Percentiles rank a stretch among this genome's conserved stretches.
phyloP scores from a whole-genome alignment of 2,113 vertebrate genomes.

The Haplochromis vanheusdeni region DNA sequence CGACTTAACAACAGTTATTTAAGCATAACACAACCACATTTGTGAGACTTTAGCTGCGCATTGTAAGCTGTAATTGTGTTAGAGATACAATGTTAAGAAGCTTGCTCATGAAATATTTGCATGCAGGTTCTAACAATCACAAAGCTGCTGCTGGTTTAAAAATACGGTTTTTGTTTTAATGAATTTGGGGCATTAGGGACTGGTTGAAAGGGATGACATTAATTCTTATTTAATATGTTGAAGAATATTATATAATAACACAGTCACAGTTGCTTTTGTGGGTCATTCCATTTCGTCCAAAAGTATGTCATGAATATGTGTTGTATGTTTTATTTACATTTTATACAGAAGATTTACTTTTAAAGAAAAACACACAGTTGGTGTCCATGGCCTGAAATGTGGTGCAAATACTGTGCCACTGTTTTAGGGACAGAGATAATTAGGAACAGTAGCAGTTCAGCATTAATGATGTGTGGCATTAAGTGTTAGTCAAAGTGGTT shows the following conservation, averaged over 20 bases:
- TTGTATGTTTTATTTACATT: background rate
- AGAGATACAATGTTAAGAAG: background rate
- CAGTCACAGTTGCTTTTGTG: background rate
- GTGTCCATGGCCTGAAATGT: background rate
- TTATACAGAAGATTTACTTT: background rate
- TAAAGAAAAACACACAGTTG: background rate
- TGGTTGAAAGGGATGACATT: background rate
- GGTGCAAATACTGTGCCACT: background rate
- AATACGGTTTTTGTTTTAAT: background rate
- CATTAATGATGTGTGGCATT: background rate
- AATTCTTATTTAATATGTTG: background rate
- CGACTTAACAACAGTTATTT: background rate
- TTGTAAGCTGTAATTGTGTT: background rate
- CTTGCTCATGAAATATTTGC: background rate
- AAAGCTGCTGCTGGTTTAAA: background rate
- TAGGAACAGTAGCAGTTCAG: background rate
- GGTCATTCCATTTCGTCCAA: accelerated
- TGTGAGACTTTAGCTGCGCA: background rate
- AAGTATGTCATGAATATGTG: background rate
- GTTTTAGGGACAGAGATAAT: background rate
- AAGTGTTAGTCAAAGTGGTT: accelerated
- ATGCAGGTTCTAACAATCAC: background rate
- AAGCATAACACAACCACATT: background rate
- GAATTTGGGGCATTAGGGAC: background rate
- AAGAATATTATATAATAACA: background rate